Evolutionary conservation across 2,888 invertebrate species (phyloP), one percentile per base, ranked within the genome.

Genomic region (Perithous albicinctus): DNA sequence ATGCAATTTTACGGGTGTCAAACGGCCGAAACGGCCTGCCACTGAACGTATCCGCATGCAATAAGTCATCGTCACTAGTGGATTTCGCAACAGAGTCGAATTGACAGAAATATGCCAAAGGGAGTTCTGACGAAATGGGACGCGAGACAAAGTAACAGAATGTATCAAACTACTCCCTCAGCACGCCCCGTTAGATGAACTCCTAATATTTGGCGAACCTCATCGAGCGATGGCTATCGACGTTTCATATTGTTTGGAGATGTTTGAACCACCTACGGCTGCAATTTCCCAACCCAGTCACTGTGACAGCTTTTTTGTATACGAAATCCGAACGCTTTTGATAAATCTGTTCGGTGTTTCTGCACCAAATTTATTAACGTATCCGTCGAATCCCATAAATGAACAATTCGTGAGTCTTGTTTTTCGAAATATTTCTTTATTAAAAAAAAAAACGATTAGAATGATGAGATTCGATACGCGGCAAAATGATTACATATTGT

Each of bases 1-100:
- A 77, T 38, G 64, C 77, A 80, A 77, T 80, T 80, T 77, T 66
- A 76, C 77, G 54, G 67, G 80, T 80, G 76, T 80, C 76, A 77
- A 73, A 76, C 51, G 67, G 32, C 23, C 48, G 32, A 67, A 63
- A 67, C n/a, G 54, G 43, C 32, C 26, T 46, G 29, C 15, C n/a
- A n/a, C 54, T 61, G 38, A 51, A 59, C 38, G 76, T 46, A 64
- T 20, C 56, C 54, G 48, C 38, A 59, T 59, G 56, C 64, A 70
- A 78, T 59, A 69, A 64, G 69, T 81, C 48, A 35, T 26, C 20
- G 41, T 38, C n/a, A n/a, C 67, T 6, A 43, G 54, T 23, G 64
- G 54, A 74, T 70, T 75, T 64, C 35, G 46, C 26, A 48, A 75
- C 48, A 43, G 41, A 76, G 38, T 20, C 51, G 66, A 32, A 43